Base-by-base conservation (phyloP, 2,888 invertebrate species). In the Belgica antarctica region DNA sequence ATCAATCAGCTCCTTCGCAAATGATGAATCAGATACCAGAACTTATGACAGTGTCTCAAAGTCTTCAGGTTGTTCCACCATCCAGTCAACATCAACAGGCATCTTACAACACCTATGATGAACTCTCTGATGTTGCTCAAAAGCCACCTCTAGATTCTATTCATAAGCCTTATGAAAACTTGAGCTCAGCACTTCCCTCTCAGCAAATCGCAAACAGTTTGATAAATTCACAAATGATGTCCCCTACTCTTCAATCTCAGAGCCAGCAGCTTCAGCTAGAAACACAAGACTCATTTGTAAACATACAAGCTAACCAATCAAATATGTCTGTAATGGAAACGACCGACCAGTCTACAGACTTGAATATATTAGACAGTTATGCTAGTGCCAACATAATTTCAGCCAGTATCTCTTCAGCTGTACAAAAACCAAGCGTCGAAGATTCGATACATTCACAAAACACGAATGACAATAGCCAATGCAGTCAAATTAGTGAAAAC, bases 31-130 rank as follows among this genome's bases (percentile, higher is more conserved):
- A 70, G 41, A 36, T 61, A 61, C 70, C 70, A 17, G 70, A 70
- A 12, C 3, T 70, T 12, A 70, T 70, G 70, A 24, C 68, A 1
- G 34, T 28, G 10, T n/a, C 41, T 19, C 70, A 70, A 10, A 17
- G 61, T 10, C 34, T 70, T n/a, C 70, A 70, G 61, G 61, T 70
- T 10, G 61, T 70, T 46, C 70, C 71, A 28, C 41, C 71, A 31
- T 70, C 74, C 57, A 72, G 77, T 31, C 36, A 72, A 78, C 78
- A 36, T 71, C 65, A 52, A 22, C 72, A 73, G 24, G 73, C 74
- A 74, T 17, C 59, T 47, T 61, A 66, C 47, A 66, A 62, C 47
- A 28, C 70, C 47, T 77, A 78, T 71, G 78, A 77, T 72, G 76
- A 75, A 19, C 36, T 72, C 8, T 66, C 46, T 41, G 36, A 71